Base-by-base conservation (phyloP, 2,113 vertebrate genomes). In the Benthochromis sp. region DNA sequence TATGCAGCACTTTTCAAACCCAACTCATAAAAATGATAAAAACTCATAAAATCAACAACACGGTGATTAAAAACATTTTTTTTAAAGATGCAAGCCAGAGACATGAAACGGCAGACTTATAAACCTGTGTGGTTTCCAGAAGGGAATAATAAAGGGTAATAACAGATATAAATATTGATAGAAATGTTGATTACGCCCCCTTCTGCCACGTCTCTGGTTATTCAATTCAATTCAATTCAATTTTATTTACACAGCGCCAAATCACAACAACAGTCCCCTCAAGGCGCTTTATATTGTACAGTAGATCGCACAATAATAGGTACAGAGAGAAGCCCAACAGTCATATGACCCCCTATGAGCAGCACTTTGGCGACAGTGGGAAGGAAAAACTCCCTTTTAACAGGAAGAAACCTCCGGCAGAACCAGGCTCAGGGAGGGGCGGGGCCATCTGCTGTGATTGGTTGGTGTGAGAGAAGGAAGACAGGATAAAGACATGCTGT, bases 141-240 rank as follows among this genome's bases (percentile, higher is more conserved):
- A 66, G 53, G 31, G 59, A 29, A 29, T 29, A 29, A 29, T 29
- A 29, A 29, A 52, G 71, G 34, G 69, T 55, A 83, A 88, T 83
- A 82, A 88, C 45, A 73, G 21, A 89, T 71, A 83, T 83, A 82
- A 88, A 90, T 88, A 86, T 52, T 88, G 86, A 83, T 84, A 84
- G 61, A 87, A 83, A 81, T 59, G 27, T 81, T 45, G 66, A 86
- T 31, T 47, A 50, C 83, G 53, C 84, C 81, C 1, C 12, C 4
- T 90, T 83, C 69, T 36, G 80, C 71, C 86, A 53, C 50, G 11
- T 57, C 66, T 55, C 80, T 31, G 87, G 4, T 88, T 84, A 61
- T 61, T 61, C 57, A 61, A 31, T 59, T 55, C 19, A 53, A 11
- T 53, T 55, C 1, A 16, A 0, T 57, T 3, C 1, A 16, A 0